Percentiles rank a stretch among this genome's conserved stretches.
Conservation (phyloP, 53 echinoderm and acorn worm species). For the Mesocentrotus franciscanus region DNA sequence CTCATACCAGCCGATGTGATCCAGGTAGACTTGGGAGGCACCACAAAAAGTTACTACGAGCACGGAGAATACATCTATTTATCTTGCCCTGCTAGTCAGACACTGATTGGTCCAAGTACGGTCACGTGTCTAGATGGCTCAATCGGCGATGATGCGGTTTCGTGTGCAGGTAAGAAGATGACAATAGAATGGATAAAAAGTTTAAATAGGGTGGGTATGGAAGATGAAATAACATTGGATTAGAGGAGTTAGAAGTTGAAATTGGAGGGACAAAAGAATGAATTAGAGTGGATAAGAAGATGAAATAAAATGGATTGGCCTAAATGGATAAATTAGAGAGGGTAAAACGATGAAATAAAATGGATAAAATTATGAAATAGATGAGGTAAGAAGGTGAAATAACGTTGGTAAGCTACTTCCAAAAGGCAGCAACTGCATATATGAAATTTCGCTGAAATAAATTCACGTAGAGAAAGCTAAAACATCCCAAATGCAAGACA, state of each 20-base stretch:
- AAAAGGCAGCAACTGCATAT: too few relatives aligned
- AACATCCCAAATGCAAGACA: too few relatives aligned
- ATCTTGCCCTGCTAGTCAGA: conserved; percentile 25
- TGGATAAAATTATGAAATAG: too few relatives aligned
- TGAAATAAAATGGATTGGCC: too few relatives aligned
- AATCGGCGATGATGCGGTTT: neutral
- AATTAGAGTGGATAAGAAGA: too few relatives aligned
- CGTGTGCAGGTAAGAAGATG: conserved; percentile 31
- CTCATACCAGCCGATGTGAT: conserved; percentile 18
- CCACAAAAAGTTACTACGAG: conserved; percentile 35
- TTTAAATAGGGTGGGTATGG: neutral
- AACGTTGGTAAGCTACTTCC: too few relatives aligned
- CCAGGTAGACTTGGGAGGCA: neutral
- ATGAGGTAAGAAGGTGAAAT: too few relatives aligned
- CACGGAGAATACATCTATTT: conserved; percentile 45
- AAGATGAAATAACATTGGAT: neutral
- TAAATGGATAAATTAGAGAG: neutral
- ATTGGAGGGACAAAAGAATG: too few relatives aligned
- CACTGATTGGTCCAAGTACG: conserved; percentile 48
- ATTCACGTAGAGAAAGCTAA: too few relatives aligned
- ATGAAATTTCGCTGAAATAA: too few relatives aligned
- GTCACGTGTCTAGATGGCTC: conserved; percentile 61
- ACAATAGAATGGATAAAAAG: neutral
- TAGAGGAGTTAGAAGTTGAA: too few relatives aligned
- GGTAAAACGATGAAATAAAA: too few relatives aligned